phyloP scores from a whole-genome alignment of 1,140 invertebrate species.

The Magallana angulata region DNA sequence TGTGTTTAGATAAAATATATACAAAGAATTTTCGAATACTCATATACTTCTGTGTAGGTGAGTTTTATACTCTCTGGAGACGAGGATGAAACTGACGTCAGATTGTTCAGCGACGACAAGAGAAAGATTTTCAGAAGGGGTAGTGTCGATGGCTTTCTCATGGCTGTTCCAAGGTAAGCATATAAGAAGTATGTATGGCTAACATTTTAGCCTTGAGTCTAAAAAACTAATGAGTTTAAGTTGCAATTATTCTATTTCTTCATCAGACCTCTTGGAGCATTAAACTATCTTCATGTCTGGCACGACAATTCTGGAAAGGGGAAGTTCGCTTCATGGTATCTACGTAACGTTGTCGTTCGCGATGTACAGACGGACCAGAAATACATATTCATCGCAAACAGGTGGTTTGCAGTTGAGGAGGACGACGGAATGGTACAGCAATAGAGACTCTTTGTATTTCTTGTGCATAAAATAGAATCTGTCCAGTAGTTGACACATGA shows the following conservation, averaged over 20 bases:
- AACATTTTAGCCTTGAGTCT: not conserved
- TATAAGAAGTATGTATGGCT: too few relatives aligned
- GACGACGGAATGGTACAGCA: constrained; percentile 81
- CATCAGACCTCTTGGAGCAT: constrained; percentile 80
- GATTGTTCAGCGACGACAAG: constrained; percentile 78
- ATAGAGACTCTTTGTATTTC: not conserved
- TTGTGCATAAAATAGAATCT: not conserved
- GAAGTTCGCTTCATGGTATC: constrained; percentile 81
- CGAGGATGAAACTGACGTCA: constrained; percentile 80
- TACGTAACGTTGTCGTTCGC: constrained; percentile 80
- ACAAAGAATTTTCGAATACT: not conserved
- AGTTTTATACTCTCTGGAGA: constrained; percentile 81
- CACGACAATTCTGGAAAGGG: constrained; percentile 83
- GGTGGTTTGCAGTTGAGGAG: constrained; percentile 83
- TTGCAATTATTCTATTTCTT: not conserved
- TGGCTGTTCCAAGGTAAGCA: constrained; percentile 79
- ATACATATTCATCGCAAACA: constrained; percentile 81
- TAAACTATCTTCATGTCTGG: constrained; percentile 82
- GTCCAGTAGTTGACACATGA: not conserved
- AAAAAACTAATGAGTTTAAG: not conserved
- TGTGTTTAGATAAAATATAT: too few relatives aligned
- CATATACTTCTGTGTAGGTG: constrained; percentile 71
- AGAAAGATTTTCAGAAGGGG: constrained; percentile 80
- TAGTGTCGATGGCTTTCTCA: constrained; percentile 80
- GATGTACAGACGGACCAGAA: constrained; percentile 82